Conservation (phyloP, 1,140 invertebrate genomes). For the Gryon sp. region DNA sequence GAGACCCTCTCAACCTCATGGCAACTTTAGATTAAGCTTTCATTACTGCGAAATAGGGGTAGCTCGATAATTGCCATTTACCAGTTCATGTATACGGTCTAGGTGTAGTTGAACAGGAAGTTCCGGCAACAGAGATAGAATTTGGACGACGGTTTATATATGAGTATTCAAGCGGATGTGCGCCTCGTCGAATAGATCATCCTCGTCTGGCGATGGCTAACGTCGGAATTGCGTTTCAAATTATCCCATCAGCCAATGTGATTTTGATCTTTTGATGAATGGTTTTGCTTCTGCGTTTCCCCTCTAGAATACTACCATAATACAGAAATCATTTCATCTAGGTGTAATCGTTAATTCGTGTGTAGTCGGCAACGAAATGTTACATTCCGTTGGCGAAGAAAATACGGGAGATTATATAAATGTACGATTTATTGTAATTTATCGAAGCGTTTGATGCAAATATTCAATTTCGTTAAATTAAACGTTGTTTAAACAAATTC, state of each 20-base stretch:
- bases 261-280: slow-evolving; percentile 58
- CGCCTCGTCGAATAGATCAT: slow-evolving; percentile 51
- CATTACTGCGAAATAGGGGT: slow-evolving; percentile 59
- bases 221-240: slow-evolving; percentile 62
- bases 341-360: slow-evolving; percentile 35
- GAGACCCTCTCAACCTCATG: slow-evolving; percentile 25
- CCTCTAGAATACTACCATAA: slow-evolving; percentile 26
- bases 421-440: too few species aligned
- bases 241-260: slow-evolving; percentile 57
- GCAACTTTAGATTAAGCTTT: slow-evolving; percentile 66
- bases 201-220: slow-evolving; percentile 32
- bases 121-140: slow-evolving; percentile 6
- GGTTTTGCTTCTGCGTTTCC: slow-evolving; percentile 27
- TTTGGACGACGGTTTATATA: slow-evolving; percentile 36
- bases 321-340: slow-evolving; percentile 31
- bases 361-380: slow-evolving; percentile 3
- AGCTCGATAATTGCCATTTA: slow-evolving; percentile 65
- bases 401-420: too few species aligned
- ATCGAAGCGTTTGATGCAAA: too few species aligned
- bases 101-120: slow-evolving; percentile 6
- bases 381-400: slow-evolving; percentile 2
- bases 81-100: slow-evolving; percentile 28
- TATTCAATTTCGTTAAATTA: too few species aligned
- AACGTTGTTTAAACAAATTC: too few species aligned
- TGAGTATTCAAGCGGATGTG: slow-evolving; percentile 30